These are phyloP conservation scores for Cochlearius cochlearius DNA, from an alignment of 2,113 vertebrate species.

Conservation along the genomic window DNA sequence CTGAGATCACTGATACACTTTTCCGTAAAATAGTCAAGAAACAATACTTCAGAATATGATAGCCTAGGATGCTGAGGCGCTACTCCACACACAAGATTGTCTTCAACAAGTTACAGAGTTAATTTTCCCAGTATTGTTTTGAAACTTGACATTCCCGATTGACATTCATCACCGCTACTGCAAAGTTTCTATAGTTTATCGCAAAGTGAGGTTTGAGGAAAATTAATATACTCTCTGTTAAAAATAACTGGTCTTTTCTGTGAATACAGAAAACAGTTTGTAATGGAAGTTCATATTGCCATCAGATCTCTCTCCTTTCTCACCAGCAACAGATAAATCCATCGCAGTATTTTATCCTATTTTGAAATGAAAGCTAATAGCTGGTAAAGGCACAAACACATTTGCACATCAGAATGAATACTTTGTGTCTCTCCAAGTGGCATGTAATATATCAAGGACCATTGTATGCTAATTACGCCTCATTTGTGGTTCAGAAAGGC, in stretches of 20 bases:
- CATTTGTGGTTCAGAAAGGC: background rate
- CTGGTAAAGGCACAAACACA: background rate
- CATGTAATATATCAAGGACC: background rate
- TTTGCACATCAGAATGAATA: background rate
- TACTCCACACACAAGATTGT: background rate
- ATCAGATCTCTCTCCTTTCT: background rate
- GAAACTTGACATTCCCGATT: background rate
- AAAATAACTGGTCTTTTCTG: background rate
- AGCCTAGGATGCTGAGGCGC: background rate
- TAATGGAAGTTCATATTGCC: background rate
- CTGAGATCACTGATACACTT: background rate
- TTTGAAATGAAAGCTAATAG: background rate
- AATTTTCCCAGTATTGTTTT: background rate
- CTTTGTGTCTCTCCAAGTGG: background rate
- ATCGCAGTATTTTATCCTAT: background rate
- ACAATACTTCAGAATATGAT: background rate
- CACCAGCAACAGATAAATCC: background rate
- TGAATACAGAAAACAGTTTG: background rate
- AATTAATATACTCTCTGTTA: background rate
- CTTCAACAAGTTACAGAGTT: background rate
- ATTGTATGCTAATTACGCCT: background rate
- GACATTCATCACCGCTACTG: background rate
- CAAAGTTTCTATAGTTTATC: background rate
- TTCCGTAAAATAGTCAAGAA: background rate
- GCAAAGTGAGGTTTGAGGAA: background rate